Percentiles rank a stretch among this genome's conserved stretches.
Conservation (phyloP, 1,140 invertebrate species). For the Asobara japonica region DNA sequence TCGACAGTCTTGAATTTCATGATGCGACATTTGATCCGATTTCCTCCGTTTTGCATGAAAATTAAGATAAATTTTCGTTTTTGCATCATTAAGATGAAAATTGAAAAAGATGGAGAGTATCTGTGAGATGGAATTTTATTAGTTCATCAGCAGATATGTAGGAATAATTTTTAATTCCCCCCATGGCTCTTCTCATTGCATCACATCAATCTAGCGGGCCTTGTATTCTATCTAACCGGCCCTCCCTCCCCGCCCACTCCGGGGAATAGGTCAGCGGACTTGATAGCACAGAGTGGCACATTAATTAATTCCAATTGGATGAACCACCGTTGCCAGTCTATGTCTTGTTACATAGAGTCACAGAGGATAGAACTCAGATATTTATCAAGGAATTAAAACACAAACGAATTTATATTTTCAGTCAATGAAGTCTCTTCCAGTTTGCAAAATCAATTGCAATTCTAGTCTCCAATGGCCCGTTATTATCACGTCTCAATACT, state of each 20-base stretch:
- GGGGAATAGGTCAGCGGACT: conserved; percentile 38
- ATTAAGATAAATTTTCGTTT: background rate
- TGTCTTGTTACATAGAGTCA: background rate
- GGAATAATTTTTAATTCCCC: conserved; percentile 3
- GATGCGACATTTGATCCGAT: background rate
- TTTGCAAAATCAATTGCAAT: background rate
- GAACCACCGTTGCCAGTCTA: conserved; percentile 16
- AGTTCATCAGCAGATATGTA: background rate
- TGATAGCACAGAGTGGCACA: conserved; percentile 37
- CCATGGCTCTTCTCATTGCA: background rate
- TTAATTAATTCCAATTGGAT: conserved; percentile 43
- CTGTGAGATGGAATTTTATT: background rate
- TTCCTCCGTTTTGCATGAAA: background rate
- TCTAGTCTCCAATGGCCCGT: background rate
- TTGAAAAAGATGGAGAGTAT: background rate
- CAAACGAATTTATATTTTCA: too few species aligned
- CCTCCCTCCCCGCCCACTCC: conserved; percentile 22
- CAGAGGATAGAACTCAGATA: too few species aligned
- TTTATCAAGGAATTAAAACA: too few species aligned
- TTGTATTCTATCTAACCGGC: background rate
- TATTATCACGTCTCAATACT: background rate
- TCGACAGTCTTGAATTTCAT: background rate
- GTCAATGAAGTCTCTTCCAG: background rate
- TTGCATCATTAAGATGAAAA: background rate
- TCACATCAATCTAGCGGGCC: conserved; percentile 1